Evolutionary conservation across 2,888 invertebrate genomes (phyloP).

Genomic region (Pristionchus japonicus): DNA sequence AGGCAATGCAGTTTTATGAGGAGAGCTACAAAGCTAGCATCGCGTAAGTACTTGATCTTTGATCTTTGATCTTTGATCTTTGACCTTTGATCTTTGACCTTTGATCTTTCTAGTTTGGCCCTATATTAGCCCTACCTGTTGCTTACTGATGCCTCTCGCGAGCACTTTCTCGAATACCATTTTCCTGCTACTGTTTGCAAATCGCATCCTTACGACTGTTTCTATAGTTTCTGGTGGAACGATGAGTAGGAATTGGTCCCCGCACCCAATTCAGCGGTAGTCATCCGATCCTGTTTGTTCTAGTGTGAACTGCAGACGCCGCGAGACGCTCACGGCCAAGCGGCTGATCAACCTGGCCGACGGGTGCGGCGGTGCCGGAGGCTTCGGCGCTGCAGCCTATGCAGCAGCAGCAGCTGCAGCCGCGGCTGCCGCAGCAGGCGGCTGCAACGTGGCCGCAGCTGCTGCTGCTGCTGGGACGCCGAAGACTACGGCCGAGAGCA

Average conservation of each 20-base stretch:
- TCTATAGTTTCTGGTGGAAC: no score
- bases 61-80: background rate
- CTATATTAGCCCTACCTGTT: no score
- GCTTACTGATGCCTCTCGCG: no score
- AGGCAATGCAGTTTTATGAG: constrained; percentile 45
- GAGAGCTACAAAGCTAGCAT: constrained; percentile 45
- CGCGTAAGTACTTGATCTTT: constrained; percentile 23
- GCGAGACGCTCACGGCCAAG: constrained; percentile 34
- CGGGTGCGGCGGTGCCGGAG: background rate
- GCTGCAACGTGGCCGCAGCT: background rate
- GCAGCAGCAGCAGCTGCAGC: constrained; percentile 14
- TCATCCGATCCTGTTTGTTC: background rate
- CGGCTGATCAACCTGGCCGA: constrained; percentile 13
- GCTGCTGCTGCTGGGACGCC: background rate
- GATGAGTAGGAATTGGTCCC: no score
- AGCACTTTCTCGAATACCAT: no score
- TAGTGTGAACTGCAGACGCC: constrained; percentile 42
- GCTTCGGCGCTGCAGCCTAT: background rate
- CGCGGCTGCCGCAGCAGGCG: background rate
- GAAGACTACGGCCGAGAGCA: background rate
- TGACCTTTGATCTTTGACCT: background rate
- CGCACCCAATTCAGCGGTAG: no score
- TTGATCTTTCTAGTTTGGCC: background rate
- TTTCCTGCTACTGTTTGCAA: no score
- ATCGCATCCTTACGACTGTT: no score